Evolutionary conservation across 2,888 invertebrate genomes (phyloP).

Genomic region (Gymnocheta viridis): DNA sequence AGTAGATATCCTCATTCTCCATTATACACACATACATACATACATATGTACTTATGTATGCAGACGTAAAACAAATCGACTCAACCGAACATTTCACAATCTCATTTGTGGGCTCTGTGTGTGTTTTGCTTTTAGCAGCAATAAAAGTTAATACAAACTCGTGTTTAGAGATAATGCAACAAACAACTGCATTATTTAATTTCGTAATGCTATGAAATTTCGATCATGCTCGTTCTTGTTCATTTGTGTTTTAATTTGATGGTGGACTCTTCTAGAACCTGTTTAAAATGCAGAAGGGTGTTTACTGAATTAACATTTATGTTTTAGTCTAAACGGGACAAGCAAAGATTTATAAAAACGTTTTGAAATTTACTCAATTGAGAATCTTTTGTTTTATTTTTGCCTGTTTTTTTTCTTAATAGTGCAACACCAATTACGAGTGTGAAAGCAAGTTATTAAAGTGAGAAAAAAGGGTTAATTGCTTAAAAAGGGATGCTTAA

Average conservation of each 20-base stretch:
- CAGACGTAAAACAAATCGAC: constrained; percentile 9
- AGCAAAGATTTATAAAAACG: background rate
- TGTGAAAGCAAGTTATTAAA: constrained; percentile 31
- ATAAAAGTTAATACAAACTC: constrained; percentile 16
- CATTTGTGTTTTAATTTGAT: constrained; percentile 35
- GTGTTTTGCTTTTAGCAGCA: background rate
- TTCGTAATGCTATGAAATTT: constrained; percentile 65
- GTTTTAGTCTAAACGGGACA: constrained; percentile 4
- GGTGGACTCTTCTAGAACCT: constrained; percentile 37
- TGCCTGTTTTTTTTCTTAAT: constrained; percentile 3
- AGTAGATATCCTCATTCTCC: too few species aligned
- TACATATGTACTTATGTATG: background rate
- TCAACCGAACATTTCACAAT: background rate
- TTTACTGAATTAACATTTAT: constrained; percentile 17
- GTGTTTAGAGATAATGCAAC: constrained; percentile 17
- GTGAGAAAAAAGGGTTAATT: constrained; percentile 44
- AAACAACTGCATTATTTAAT: constrained; percentile 13
- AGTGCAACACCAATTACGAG: constrained; percentile 33
- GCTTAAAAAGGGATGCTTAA: constrained; percentile 42
- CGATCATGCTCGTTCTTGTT: constrained; percentile 65
- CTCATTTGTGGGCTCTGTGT: background rate
- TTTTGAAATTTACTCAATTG: constrained; percentile 35
- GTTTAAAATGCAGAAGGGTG: constrained; percentile 45
- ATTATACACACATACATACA: too few species aligned
- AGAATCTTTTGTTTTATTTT: constrained; percentile 48